These are phyloP conservation scores for Osmerus mordax DNA, from an alignment of 2,113 vertebrate species.

Conservation along the genomic window DNA sequence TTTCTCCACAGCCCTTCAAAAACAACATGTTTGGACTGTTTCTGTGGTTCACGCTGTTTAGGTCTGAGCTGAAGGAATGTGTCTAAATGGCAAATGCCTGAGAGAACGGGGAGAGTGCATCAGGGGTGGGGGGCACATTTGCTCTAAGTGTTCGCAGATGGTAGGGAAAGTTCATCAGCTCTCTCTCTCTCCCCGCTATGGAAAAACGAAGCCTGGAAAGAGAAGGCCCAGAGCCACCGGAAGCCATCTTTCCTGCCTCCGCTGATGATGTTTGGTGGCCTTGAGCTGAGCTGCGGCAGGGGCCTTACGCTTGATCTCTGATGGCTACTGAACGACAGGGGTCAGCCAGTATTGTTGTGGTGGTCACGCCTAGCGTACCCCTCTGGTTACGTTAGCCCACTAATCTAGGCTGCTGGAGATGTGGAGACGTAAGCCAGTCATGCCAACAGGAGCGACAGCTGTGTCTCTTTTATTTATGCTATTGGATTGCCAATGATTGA, in stretches of 20 bases:
- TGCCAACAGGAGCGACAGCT: no score
- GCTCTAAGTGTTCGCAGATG: slow-evolving; percentile 75
- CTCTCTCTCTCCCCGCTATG: slow-evolving; percentile 42
- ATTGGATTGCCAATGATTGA: no score
- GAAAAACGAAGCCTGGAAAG: slow-evolving; percentile 66
- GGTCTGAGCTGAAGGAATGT: slow-evolving; percentile 70
- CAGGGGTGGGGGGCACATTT: slow-evolving; percentile 57
- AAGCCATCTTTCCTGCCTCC: slow-evolving; percentile 59
- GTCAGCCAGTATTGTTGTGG: no score
- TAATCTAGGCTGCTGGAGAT: no score
- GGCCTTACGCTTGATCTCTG: no score
- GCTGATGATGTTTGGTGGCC: slow-evolving; percentile 62
- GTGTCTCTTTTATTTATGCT: no score
- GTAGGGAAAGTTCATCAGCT: slow-evolving; percentile 69
- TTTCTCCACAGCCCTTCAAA: slow-evolving; percentile 32
- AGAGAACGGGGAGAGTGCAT: slow-evolving; percentile 59
- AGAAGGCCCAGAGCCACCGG: slow-evolving; percentile 38
- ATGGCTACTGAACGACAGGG: no score
- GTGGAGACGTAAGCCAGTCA: no score
- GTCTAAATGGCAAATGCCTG: slow-evolving; percentile 70
- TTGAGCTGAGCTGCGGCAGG: slow-evolving; percentile 31
- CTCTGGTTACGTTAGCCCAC: no score
- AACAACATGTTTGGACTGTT: slow-evolving; percentile 71
- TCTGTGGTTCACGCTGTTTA: slow-evolving; percentile 67
- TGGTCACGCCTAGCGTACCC: no score